Evolutionary conservation across 2,888 invertebrate species (phyloP).

Genomic region (Heliconius charithonia): DNA sequence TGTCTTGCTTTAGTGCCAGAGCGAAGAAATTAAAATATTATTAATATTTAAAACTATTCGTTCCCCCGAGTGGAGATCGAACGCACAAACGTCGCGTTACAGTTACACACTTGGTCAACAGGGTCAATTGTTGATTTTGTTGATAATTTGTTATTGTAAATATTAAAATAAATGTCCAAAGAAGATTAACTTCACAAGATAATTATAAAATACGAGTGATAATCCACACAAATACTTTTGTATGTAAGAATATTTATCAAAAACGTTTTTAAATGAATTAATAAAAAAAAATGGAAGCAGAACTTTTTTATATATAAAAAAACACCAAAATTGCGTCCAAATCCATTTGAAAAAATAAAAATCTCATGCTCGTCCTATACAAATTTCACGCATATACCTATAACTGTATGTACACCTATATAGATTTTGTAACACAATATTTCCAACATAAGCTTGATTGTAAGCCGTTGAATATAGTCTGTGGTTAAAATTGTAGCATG

Average conservation of each 20-base stretch:
- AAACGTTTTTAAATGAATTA: neutral
- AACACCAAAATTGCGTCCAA: neutral
- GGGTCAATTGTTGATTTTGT: neutral
- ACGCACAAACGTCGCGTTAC: too few species aligned
- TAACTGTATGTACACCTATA: too few species aligned
- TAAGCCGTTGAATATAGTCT: constrained; percentile 16
- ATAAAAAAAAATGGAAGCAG: neutral
- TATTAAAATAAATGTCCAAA: neutral
- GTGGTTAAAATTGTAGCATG: constrained; percentile 54
- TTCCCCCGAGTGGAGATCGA: too few species aligned
- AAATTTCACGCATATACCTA: neutral
- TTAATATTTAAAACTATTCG: too few species aligned
- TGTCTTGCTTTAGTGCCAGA: too few species aligned
- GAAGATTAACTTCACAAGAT: neutral
- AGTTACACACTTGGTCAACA: too few species aligned
- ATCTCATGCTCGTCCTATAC: neutral
- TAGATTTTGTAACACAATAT: constrained; percentile 8
- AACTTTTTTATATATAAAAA: neutral
- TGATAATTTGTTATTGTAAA: neutral
- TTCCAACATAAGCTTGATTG: constrained; percentile 11
- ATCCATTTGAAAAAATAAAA: neutral
- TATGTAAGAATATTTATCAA: neutral
- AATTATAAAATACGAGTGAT: neutral
- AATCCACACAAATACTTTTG: neutral
- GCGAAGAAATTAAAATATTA: too few species aligned